Evolutionary conservation across 2,888 invertebrate species (phyloP), one percentile per base, ranked within the genome.

Genomic region (Lissonota sp.): DNA sequence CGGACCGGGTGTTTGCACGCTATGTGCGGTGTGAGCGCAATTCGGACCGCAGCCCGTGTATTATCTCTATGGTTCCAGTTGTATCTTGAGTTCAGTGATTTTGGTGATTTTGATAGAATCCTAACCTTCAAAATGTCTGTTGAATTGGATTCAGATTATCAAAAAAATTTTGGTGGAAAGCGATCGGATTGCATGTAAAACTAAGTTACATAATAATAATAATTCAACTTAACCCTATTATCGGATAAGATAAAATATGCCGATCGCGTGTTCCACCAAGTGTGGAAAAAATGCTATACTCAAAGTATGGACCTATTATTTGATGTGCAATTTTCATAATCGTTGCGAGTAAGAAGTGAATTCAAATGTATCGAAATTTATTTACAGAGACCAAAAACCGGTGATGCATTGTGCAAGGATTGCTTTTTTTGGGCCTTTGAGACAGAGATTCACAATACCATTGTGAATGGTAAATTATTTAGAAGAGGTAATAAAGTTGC

Each of bases 351-450:
- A 64, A 5, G 16, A 46, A 62, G 7, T 5, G 6, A 12, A 49
- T 60, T 26, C 39, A 12, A 55, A 37, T 57, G 26, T 72, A 5
- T 37, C 16, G 10, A n/a, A 57, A 5, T 40, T 8, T 39, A 67
- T 80, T 71, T 92, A 71, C 91, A 97, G 97, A 94, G 98, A 10
- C 98, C 98, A 0, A 98, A 98, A 94, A 98, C 97, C 6, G 97
- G 97, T 0, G 97, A 98, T 93, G 96, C 97, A 0, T 93, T 99
- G 26, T 99, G 99, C 91, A 98, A 98, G 92, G 96, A 97, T 88
- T 99, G 99, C 92, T 99, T 99, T 91, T 99, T 96, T 90, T 95
- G 94, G 91, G 97, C 97, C 0, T 99, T 99, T 92, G 99, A 99
- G 93, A 96, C 96, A 70, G 99, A 99, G 94, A 95, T 99, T 83